Percentiles rank a stretch among this genome's conserved stretches.
phyloP scores from a whole-genome alignment of 1,140 invertebrate species.

The Mya arenaria region DNA sequence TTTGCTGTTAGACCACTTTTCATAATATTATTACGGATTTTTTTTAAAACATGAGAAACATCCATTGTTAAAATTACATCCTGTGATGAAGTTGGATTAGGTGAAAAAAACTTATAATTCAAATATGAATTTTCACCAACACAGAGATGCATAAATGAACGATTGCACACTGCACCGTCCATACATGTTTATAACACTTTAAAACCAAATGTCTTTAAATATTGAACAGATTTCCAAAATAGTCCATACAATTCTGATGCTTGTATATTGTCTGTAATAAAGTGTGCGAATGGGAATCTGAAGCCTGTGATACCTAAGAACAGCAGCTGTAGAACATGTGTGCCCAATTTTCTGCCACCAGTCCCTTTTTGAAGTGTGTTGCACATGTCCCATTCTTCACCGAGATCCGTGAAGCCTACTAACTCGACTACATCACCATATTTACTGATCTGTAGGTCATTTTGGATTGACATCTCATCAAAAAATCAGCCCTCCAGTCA shows the following conservation, averaged over 20 bases:
- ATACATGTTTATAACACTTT: constrained; percentile 22
- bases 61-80: constrained; percentile 55
- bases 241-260: constrained; percentile 48
- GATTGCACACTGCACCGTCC: constrained; percentile 47
- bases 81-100: not conserved
- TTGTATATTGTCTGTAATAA: constrained; percentile 41
- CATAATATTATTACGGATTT: constrained; percentile 48
- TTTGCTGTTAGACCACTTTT: not conserved
- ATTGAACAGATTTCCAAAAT: constrained; percentile 41
- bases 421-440: constrained; percentile 13
- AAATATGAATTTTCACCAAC: not conserved
- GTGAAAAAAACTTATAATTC: constrained; percentile 11
- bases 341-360: constrained; percentile 16
- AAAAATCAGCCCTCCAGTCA: constrained; percentile 49
- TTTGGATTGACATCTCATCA: constrained; percentile 51
- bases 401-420: constrained; percentile 25
- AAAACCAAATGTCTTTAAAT: constrained; percentile 24
- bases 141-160: constrained; percentile 39
- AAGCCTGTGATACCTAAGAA: constrained; percentile 57
- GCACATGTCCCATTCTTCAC: constrained; percentile 20
- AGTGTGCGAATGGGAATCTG: constrained; percentile 57
- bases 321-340: constrained; percentile 53
- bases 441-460: constrained; percentile 5
- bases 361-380: not conserved
- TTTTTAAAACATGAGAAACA: constrained; percentile 51